These are phyloP conservation scores for Thinocorus orbignyianus DNA, from an alignment of 2,113 vertebrate genomes.

Conservation along the genomic window DNA sequence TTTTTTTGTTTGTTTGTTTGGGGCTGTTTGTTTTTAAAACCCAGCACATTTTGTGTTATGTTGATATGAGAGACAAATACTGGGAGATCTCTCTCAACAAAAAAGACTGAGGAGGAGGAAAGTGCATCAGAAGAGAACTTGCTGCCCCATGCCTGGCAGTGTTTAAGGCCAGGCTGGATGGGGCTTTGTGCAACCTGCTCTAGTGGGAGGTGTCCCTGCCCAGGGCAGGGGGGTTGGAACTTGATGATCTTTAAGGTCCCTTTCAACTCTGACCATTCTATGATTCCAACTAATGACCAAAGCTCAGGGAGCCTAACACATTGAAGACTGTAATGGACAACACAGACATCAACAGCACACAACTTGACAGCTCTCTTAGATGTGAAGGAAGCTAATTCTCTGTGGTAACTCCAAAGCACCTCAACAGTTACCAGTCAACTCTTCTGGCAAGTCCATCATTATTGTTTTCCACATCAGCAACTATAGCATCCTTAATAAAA, in stretches of 20 bases:
- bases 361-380: not conserved
- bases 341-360: not conserved
- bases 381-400: not conserved
- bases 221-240: too few species aligned
- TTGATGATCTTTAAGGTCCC: too few species aligned
- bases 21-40: not conserved
- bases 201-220: too few species aligned
- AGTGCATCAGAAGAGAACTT: not conserved
- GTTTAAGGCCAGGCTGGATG: too few species aligned
- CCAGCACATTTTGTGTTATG: not conserved
- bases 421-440: not conserved
- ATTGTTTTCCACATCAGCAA: not conserved
- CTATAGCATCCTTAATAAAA: not conserved
- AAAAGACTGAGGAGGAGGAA: not conserved
- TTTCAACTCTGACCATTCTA: too few species aligned
- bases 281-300: not conserved
- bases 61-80: not conserved
- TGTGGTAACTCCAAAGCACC: not conserved
- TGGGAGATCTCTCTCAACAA: not conserved
- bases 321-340: not conserved
- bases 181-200: too few species aligned
- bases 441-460: not conserved
- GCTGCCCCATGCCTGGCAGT: too few species aligned
- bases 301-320: not conserved
- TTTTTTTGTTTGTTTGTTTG: too few species aligned